Conservation (phyloP, 2,888 invertebrate genomes). For the Heliothis peltigera region DNA sequence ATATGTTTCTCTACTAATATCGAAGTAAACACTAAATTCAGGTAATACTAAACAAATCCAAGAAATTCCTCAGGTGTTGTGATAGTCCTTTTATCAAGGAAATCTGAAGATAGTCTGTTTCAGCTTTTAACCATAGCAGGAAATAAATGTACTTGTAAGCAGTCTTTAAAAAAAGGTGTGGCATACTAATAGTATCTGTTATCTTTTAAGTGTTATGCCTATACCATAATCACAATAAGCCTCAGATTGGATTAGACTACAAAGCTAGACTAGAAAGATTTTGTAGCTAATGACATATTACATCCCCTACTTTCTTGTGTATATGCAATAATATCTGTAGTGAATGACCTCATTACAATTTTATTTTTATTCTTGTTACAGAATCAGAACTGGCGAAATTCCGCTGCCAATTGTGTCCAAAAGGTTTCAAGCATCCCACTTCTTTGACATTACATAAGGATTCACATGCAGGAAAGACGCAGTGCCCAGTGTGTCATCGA, state of each 20-base stretch:
- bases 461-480: conserved; percentile 91
- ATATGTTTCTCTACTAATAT: too few relatives aligned
- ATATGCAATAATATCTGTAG: neutral
- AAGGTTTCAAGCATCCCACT: conserved; percentile 91
- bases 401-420: conserved; percentile 91
- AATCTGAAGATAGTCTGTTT: too few relatives aligned
- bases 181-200: neutral
- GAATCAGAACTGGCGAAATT: conserved; percentile 90
- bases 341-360: neutral
- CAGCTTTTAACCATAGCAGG: too few relatives aligned
- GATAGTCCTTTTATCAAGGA: too few relatives aligned
- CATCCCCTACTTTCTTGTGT: neutral
- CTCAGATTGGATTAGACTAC: neutral
- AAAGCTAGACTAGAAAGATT: too few relatives aligned
- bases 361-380: conserved; percentile 68
- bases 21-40: too few relatives aligned
- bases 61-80: too few relatives aligned
- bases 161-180: neutral
- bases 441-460: conserved; percentile 91
- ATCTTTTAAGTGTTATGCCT: neutral
- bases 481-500: conserved; percentile 91
- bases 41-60: too few relatives aligned
- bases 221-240: neutral
- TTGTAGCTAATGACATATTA: too few relatives aligned
- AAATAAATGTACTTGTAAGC: neutral